Evolutionary conservation across 2,113 vertebrate species (phyloP).

Genomic region (Panthera tigris): DNA sequence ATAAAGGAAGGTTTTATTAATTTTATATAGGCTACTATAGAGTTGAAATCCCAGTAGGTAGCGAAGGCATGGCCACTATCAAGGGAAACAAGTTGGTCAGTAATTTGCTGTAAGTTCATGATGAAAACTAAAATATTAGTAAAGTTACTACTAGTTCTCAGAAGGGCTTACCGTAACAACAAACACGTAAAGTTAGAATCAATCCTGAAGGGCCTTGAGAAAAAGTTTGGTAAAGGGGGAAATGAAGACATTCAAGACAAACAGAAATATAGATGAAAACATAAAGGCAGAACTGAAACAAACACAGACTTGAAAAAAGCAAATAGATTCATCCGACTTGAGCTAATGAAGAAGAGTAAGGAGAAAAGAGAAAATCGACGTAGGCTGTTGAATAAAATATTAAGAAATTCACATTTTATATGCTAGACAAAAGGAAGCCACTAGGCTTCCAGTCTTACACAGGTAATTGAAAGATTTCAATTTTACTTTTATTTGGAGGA

Average conservation of each 20-base stretch:
- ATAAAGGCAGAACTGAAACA: not conserved
- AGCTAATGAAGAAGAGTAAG: not conserved
- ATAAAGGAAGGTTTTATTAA: not conserved
- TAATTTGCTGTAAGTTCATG: not conserved
- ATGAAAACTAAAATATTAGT: not conserved
- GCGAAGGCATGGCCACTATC: not conserved
- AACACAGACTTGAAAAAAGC: not conserved
- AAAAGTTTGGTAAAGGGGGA: not conserved
- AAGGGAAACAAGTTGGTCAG: not conserved
- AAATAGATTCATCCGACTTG: not conserved
- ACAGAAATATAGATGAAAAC: not conserved
- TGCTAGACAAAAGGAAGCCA: not conserved
- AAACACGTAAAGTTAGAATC: not conserved
- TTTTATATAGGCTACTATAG: not conserved
- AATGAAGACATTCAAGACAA: not conserved
- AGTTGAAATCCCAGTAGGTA: not conserved
- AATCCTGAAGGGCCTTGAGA: not conserved
- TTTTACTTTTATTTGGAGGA: not conserved
- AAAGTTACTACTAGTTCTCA: not conserved
- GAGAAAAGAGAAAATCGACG: not conserved
- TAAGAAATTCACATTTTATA: not conserved
- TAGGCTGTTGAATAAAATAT: slow-evolving; percentile 5
- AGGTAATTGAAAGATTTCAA: not conserved
- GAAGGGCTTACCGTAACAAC: not conserved
- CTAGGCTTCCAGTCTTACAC: not conserved